These are phyloP conservation scores for Montipora foliosa DNA, from an alignment of 64 coral and sea anemone genomes.

Conservation along the genomic window DNA sequence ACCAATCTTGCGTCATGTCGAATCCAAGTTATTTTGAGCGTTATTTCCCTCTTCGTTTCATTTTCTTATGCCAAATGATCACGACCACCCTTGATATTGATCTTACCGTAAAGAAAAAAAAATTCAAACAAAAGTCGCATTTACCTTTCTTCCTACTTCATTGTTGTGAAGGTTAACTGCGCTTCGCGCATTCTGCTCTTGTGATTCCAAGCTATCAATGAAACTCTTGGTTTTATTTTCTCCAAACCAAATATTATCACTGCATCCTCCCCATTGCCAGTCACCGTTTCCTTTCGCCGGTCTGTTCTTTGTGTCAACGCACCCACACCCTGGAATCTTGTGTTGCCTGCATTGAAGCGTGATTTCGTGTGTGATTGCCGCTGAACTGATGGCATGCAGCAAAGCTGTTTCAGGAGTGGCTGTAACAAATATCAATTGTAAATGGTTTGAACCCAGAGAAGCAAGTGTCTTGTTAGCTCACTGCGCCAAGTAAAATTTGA, in stretches of 20 bases:
- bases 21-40: too few relatives aligned
- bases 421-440: slow-evolving; percentile 33
- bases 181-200: not conserved
- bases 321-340: slow-evolving; percentile 61
- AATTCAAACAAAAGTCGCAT: not conserved
- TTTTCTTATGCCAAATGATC: too few relatives aligned
- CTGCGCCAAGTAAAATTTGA: too few relatives aligned
- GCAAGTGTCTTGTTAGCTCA: too few relatives aligned
- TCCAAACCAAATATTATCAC: slow-evolving; percentile 81
- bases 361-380: slow-evolving; percentile 75
- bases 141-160: slow-evolving; percentile 82
- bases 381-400: slow-evolving; percentile 75
- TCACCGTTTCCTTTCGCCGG: slow-evolving; percentile 16
- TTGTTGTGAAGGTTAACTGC: slow-evolving; percentile 80
- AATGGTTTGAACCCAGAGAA: too few relatives aligned
- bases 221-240: slow-evolving; percentile 62
- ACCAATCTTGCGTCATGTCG: too few relatives aligned
- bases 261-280: slow-evolving; percentile 72
- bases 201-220: slow-evolving; percentile 58
- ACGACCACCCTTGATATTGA: too few relatives aligned
- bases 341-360: slow-evolving; percentile 48
- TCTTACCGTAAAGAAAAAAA: not conserved
- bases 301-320: slow-evolving; percentile 59
- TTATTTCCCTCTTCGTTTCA: too few relatives aligned
- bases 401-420: slow-evolving; percentile 87